Percentiles rank a stretch among this genome's conserved stretches.
phyloP scores from a whole-genome alignment of 1,140 invertebrate genomes.

The Prorops nasuta region DNA sequence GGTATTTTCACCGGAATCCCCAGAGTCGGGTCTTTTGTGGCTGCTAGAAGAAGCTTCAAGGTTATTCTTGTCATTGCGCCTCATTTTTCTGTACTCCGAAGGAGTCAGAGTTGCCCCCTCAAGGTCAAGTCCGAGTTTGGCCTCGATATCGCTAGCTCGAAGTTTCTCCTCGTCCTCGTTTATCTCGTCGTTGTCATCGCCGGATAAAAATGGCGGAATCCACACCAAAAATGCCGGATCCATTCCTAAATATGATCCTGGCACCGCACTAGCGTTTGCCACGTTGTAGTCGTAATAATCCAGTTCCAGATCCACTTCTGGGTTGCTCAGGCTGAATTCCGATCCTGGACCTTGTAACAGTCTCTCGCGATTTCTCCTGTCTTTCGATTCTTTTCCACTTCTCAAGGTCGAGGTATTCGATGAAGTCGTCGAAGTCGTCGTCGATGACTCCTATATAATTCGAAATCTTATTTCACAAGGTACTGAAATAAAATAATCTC shows the following conservation, averaged over 20 bases:
- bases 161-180: conserved; percentile 10
- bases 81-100: conserved; percentile 34
- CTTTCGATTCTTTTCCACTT: conserved; percentile 71
- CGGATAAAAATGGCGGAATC: conserved; percentile 76
- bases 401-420: conserved; percentile 54
- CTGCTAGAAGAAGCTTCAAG: conserved; percentile 3
- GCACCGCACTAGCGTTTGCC: conserved; percentile 74
- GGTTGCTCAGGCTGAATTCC: conserved; percentile 73
- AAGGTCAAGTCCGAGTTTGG: conserved; percentile 27
- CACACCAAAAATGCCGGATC: conserved; percentile 83
- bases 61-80: conserved; percentile 19
- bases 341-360: conserved; percentile 68
- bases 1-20: not conserved
- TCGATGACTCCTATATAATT: conserved; percentile 54
- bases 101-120: conserved; percentile 43
- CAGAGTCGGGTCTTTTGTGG: not conserved
- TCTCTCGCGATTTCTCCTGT: conserved; percentile 69
- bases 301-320: conserved; percentile 74
- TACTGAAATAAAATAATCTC: not conserved
- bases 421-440: conserved; percentile 58
- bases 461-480: not conserved
- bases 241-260: conserved; percentile 80
- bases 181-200: conserved; percentile 33
- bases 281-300: conserved; percentile 91
- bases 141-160: not conserved